These are phyloP conservation scores for Orgyia antiqua DNA, from an alignment of 2,888 invertebrate species.

Conservation along the genomic window DNA sequence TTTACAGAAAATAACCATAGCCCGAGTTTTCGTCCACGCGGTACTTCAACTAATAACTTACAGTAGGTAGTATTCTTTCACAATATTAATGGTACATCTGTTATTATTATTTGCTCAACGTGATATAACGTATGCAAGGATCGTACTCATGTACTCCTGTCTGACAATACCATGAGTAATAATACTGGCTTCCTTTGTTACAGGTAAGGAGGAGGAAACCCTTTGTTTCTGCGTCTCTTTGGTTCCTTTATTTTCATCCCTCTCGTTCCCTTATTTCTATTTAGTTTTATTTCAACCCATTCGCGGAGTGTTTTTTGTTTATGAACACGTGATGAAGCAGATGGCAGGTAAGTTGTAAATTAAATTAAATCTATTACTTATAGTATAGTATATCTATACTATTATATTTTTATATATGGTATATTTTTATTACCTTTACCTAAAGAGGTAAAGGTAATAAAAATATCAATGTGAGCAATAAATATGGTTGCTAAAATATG, in stretches of 20 bases:
- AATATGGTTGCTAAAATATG: no score
- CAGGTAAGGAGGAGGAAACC: conserved; percentile 56
- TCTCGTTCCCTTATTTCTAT: conserved; percentile 20
- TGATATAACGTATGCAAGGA: conserved; percentile 24
- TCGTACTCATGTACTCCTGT: conserved; percentile 17
- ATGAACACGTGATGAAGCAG: conserved; percentile 13
- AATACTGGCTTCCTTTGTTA: conserved; percentile 47
- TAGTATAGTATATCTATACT: no score
- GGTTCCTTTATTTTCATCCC: conserved; percentile 22
- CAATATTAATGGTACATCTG: not conserved
- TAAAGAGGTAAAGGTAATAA: no score
- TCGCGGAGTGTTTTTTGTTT: conserved; percentile 9
- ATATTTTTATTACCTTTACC: no score
- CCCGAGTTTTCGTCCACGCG: no score
- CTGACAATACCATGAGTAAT: conserved; percentile 35
- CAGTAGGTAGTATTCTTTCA: not conserved
- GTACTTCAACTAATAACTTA: no score
- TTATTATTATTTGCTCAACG: conserved; percentile 18
- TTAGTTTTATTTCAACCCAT: conserved; percentile 24
- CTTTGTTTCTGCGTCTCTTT: conserved; percentile 35
- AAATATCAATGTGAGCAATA: no score
- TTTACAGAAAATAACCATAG: no score
- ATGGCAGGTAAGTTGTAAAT: no score
- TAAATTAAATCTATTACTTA: no score
- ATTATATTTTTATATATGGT: no score